Percentiles rank a stretch among this genome's conserved stretches.
Evolutionary conservation across 2,888 invertebrate species (phyloP).

Genomic region (Hemistola chrysoprasaria): DNA sequence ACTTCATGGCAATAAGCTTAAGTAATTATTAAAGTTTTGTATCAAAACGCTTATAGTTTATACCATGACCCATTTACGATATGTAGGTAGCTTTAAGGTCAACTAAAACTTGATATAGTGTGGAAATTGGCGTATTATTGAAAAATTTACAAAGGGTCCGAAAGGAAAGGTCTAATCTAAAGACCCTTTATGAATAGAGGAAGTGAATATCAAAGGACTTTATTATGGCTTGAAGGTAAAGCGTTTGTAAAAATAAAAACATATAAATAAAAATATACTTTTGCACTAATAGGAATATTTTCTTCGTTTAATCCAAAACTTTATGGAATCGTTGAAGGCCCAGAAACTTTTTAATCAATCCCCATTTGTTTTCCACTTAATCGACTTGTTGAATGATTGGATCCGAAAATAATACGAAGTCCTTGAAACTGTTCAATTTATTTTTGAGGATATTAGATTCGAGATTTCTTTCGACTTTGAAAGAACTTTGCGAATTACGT

Average conservation of each 20-base stretch:
- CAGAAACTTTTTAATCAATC: constrained; percentile 42
- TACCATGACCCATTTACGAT: constrained; percentile 28
- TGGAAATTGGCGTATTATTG: constrained; percentile 56
- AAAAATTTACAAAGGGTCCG: constrained; percentile 44
- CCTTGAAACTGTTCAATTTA: constrained; percentile 35
- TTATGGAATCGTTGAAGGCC: constrained; percentile 33
- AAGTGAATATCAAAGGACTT: constrained; percentile 14
- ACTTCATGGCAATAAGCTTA: no score
- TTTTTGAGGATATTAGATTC: constrained; percentile 19
- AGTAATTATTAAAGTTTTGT: neutral
- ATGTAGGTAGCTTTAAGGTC: constrained; percentile 37
- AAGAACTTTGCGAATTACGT: neutral
- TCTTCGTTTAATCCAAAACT: constrained; percentile 13
- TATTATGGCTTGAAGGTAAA: constrained; percentile 1
- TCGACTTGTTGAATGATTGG: constrained; percentile 40
- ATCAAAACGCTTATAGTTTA: constrained; percentile 3
- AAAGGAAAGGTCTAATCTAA: constrained; percentile 35
- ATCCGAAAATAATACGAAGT: constrained; percentile 38
- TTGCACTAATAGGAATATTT: neutral
- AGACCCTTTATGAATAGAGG: constrained; percentile 20
- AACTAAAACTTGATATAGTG: constrained; percentile 51
- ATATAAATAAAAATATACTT: constrained; percentile 5
- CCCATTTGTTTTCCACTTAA: constrained; percentile 47
- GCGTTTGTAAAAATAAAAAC: constrained; percentile 10
- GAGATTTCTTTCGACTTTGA: constrained; percentile 7